Evolutionary conservation across 2,797 vertebrate species (phyloP), one percentile per base, ranked within the genome.

Genomic region (Dromococcyx pavoninus): DNA sequence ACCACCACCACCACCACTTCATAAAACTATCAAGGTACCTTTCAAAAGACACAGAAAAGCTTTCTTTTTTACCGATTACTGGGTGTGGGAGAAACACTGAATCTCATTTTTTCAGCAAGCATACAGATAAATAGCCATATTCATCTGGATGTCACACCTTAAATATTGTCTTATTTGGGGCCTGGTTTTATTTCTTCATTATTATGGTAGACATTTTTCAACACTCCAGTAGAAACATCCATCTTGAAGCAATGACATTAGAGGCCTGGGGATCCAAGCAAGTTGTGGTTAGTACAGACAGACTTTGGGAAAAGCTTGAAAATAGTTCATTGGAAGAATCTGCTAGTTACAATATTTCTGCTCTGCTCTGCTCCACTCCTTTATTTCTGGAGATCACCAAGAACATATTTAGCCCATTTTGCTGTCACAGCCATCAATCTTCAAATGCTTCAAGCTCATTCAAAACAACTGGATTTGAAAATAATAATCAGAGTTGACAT

Each of bases 1-100:
- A 27, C 18, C 50, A n/a, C n/a, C n/a, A n/a, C n/a, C n/a, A n/a
- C n/a, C 3, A 3, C 1, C 0, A 0, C 16, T 73, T 75, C 13
- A 11, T 39, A 46, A 71, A 88, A 60, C 21, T 66, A n/a, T 44
- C 39, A 33, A 62, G 24, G 24, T 33, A 56, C 39, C 19, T 79
- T 87, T 73, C 53, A 62, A 69, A 57, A 80, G 30, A 60, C 13
- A n/a, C 4, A 9, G 30, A 51, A 71, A 41, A 50, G 21, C 6
- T 66, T 72, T 46, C 24, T 24, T 9, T 44, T 5, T 24, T 25
- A 28, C 35, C 78, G 22, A 16, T 33, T 58, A 48, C 22, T 21
- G 53, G 60, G 25, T 30, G 10, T 30, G 17, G 23, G 37, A 86
- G 39, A 62, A 69, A 32, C 7, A 39, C 13, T 25, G 22, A 46